Conservation (phyloP, 2,113 vertebrate species). For the Oryctolagus cuniculus region mOryCun1.1 NC_091433.1:5830001-5830500, state of each 20-base stretch:
- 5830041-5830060: background rate
- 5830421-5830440: background rate
- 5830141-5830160: slow-evolving; percentile 2
- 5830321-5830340: too few species aligned
- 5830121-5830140: background rate
- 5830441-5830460: background rate
- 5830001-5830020: background rate
- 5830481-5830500: background rate
- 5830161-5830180: background rate
- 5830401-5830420: background rate
- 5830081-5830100: background rate
- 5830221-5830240: background rate
- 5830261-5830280: background rate
- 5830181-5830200: slow-evolving; percentile 1
- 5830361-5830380: background rate
- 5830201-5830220: background rate
- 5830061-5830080: background rate
- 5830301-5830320: background rate
- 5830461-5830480: background rate
- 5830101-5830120: background rate
- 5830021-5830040: background rate
- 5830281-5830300: background rate
- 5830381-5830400: background rate
- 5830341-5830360: fast-evolving
- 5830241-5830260: background rate